Evolutionary conservation across 2,888 invertebrate species (phyloP), one percentile per base, ranked within the genome.

Genomic region (Sipunculus nudus): DNA sequence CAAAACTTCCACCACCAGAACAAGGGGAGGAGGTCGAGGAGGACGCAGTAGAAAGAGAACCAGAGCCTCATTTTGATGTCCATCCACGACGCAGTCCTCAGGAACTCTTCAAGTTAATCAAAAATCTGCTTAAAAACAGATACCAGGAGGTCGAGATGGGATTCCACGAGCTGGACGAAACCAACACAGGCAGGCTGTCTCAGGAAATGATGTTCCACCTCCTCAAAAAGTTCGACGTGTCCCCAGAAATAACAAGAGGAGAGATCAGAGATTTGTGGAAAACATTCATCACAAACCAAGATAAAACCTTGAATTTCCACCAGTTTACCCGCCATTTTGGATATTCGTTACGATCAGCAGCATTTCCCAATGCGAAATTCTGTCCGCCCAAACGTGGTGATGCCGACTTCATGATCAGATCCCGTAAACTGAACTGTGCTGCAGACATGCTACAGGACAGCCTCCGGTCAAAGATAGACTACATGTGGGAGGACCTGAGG

Each of bases 261-360:
- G 83, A 83, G 64, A 80, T 83, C 31, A 63, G 82, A 38, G 77
- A 78, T 43, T 52, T 83, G 26, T 83, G 83, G 83, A 73, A 76
- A 52, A 81, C 80, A 2, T 82, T 82, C 66, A 82, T 82, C 64
- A 78, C 80, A 26, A 82, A 83, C 71, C 70, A 75, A 19, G 78
- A 81, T 67, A 76, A 78, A 58, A 79, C 79, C 0, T 67, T 83
- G 28, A 81, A 83, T 53, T 83, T 75, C 60, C 68, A 70, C 38
- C 76, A 83, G 70, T 83, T 83, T 73, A 72, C 79, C 25, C 75
- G 83, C 28, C 80, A 82, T 65, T 83, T 83, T 70, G 81, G 82
- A 19, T 82, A 79, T 70, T 78, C 80, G 25, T 68, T 74, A 58
- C 71, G 70, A 40, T 79, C 82, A 3, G 81, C 82, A 13, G 71